These are phyloP conservation scores for Picus viridis DNA, from an alignment of 2,797 vertebrate species.

Conservation along the genomic window DNA sequence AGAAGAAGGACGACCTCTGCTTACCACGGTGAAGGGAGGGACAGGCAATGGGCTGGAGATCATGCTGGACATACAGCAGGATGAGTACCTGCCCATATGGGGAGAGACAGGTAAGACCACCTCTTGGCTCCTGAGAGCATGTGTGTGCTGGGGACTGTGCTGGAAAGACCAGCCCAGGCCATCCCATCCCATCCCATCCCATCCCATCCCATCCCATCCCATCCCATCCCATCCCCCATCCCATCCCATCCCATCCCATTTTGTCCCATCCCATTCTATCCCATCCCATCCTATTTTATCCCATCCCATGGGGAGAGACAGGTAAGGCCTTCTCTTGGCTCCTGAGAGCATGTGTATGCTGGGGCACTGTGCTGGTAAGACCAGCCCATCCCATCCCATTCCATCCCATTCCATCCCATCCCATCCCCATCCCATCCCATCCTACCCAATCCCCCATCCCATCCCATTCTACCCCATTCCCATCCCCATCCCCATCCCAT, in stretches of 20 bases:
- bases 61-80: slow-evolving; percentile 99
- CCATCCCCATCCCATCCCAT: no score
- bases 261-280: not conserved
- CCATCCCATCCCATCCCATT: not conserved
- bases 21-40: slow-evolving; percentile 96
- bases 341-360: no score
- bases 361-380: no score
- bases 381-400: not conserved
- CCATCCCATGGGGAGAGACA: no score
- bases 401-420: no score
- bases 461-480: no score
- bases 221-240: not conserved
- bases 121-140: not conserved
- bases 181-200: no score
- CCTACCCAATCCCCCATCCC: no score
- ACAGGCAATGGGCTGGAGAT: slow-evolving; percentile 97
- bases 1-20: slow-evolving; percentile 92
- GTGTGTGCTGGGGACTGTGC: not conserved
- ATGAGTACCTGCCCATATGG: slow-evolving; percentile 98
- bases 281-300: not conserved
- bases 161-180: not conserved
- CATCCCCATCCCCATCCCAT: no score
- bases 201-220: not conserved
- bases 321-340: no score
- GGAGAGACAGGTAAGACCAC: slow-evolving; percentile 88